Base-by-base conservation (phyloP, 2,113 vertebrate genomes). In the Octodon degus region DNA sequence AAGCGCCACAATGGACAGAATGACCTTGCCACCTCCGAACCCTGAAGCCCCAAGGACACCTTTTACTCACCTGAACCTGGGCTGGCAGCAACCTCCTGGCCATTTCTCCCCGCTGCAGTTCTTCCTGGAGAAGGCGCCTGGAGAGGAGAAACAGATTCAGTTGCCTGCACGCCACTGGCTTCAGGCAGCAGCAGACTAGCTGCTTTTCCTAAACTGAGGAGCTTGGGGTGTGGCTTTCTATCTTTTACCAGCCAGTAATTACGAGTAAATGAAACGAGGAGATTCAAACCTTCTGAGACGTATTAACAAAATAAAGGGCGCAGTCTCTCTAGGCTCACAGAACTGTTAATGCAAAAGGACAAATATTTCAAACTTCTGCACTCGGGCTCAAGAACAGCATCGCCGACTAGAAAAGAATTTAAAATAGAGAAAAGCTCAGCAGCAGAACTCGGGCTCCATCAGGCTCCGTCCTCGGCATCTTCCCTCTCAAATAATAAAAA, bases 41-140 rank as follows among this genome's bases (percentile, higher is more conserved):
- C 55, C 16, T 12, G 13, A 86, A 83, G 34, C 47, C 34, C 80
- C 55, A 84, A 65, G 65, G 77, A 68, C 89, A n/a, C 1, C 47
- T 47, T 82, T 86, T 53, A 90, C 97, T 91, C 91, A 98, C 97
- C 96, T 89, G 91, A 76, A n/a, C 43, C 40, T 55, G 91, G 74
- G 68, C 80, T 65, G 94, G 74, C 76, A 86, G 58, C 86, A 96
- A 70, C 17, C 91, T 72, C 50, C 58, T 43, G 77, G 93, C 89
- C 97, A 97, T 98, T n/a, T 86, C 72, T 68, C 67, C 62, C 47
- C 7, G 50, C n/a, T 2, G 32, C 17, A 19, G 72, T 11, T 65
- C 22, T n/a, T 86, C 55, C 83, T 12, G 3, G 72, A 47, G 86
- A 90, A 94, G 62, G n/a, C 14, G 22, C 95, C 95, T 97, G 79